Conservation (phyloP, 1,140 invertebrate genomes). For the Pseudomyrmex pallidus region DNA sequence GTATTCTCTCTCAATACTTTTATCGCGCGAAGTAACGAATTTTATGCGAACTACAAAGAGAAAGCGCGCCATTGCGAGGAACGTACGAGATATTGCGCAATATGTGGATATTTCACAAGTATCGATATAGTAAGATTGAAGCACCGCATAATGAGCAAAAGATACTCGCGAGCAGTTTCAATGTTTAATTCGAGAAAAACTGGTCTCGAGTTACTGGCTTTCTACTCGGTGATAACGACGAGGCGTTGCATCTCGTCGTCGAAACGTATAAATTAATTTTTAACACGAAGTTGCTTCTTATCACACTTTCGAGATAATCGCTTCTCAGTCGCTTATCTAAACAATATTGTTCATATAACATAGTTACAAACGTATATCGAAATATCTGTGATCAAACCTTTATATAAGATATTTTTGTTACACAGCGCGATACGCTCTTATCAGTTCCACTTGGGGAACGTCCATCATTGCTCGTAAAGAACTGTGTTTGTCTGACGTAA, state of each 20-base stretch:
- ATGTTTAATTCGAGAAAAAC: not conserved
- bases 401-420: not conserved
- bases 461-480: not conserved
- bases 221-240: too few relatives aligned
- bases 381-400: constrained; percentile 2
- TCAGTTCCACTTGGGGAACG: constrained; percentile 5
- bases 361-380: not conserved
- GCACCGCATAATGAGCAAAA: not conserved
- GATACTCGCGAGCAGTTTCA: not conserved
- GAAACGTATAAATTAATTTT: too few relatives aligned
- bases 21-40: not conserved
- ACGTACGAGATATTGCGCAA: constrained; percentile 26
- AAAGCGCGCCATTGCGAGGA: not conserved
- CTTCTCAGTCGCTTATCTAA: not conserved
- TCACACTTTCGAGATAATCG: constrained; percentile 28
- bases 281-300: not conserved
- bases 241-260: too few relatives aligned
- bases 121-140: not conserved
- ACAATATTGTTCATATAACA: not conserved
- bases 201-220: not conserved
- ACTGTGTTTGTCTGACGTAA: not conserved
- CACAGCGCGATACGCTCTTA: not conserved
- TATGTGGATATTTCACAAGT: not conserved
- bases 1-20: not conserved
- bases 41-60: not conserved